Evolutionary conservation across 53 echinoderm and acorn worm species (phyloP).

Genomic region (Paracentrotus lividus): DNA sequence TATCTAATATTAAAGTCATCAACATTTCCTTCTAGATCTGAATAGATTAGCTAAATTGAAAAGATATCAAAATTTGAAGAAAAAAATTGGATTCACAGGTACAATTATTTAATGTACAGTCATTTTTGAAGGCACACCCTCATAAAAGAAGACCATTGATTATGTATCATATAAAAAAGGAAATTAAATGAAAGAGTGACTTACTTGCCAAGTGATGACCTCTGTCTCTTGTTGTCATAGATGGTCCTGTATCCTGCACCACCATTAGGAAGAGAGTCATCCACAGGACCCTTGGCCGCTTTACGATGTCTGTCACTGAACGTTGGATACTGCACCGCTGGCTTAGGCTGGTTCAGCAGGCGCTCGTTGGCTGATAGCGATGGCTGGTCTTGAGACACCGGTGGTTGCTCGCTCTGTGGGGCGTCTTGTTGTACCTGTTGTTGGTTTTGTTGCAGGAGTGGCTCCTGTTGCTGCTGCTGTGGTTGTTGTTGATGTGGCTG

Average conservation of each 20-base stretch:
- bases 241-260: constrained; percentile 87
- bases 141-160: not conserved
- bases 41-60: no score
- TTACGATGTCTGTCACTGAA: constrained; percentile 95
- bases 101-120: not conserved
- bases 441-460: not conserved
- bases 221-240: constrained; percentile 89
- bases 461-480: constrained; percentile 36
- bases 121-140: not conserved
- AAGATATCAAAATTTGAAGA: not conserved
- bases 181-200: not conserved
- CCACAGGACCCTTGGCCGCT: constrained; percentile 70
- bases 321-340: constrained; percentile 87
- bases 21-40: no score
- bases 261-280: constrained; percentile 76
- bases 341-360: constrained; percentile 77
- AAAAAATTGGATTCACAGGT: not conserved
- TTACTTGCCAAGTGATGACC: constrained; percentile 93
- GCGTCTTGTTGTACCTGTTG: constrained; percentile 58
- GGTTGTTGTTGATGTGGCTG: constrained; percentile 55
- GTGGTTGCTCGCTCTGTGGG: constrained; percentile 10
- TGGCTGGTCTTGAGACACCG: constrained; percentile 54
- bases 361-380: constrained; percentile 79
- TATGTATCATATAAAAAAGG: not conserved
- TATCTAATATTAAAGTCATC: no score